Evolutionary conservation across 2,113 vertebrate species (phyloP).

Genomic region (Rhadina sibilatrix): DNA sequence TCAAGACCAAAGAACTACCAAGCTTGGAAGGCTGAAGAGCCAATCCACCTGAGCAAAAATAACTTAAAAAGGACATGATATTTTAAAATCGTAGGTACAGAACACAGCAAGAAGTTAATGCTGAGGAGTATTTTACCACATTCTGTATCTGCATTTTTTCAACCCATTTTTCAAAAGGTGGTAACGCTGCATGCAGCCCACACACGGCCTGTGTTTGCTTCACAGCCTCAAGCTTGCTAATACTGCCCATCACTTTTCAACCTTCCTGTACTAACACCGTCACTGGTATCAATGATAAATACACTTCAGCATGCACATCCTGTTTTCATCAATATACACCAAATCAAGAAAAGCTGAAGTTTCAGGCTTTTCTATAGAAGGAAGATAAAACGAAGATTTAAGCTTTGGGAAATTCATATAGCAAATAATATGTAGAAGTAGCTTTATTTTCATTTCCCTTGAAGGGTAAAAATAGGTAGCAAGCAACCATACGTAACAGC

Average conservation of each 20-base stretch:
- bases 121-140: neutral
- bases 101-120: neutral
- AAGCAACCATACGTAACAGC: accelerated
- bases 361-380: neutral
- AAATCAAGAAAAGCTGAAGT: neutral
- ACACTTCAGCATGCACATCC: neutral
- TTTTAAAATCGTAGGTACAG: neutral
- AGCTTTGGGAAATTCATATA: neutral
- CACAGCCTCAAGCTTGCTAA: neutral
- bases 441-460: neutral
- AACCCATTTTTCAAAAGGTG: neutral
- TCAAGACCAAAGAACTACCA: neutral
- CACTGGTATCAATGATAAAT: neutral
- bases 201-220: neutral
- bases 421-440: neutral
- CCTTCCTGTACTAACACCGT: neutral
- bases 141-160: neutral
- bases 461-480: neutral
- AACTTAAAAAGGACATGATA: neutral
- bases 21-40: neutral
- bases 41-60: neutral
- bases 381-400: neutral
- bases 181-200: accelerated
- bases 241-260: neutral
- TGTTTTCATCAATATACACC: neutral